Evolutionary conservation across 2,113 vertebrate species (phyloP).

Genomic region (Pao palembangensis): DNA sequence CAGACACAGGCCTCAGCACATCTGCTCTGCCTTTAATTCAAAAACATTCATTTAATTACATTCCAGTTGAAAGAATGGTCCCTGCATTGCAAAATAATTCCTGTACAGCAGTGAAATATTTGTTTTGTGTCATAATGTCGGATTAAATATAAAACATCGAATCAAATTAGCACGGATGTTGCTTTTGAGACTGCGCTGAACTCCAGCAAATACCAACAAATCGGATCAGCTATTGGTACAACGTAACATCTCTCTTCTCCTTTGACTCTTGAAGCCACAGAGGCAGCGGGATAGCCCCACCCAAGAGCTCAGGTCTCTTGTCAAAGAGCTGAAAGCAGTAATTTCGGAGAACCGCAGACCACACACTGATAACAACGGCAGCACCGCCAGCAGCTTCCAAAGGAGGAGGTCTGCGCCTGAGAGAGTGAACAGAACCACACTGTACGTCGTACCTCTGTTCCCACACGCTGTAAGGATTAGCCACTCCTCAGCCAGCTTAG

Average conservation of each 20-base stretch:
- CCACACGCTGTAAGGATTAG: conserved; percentile 45
- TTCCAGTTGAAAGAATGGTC: conserved; percentile 39
- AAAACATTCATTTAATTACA: conserved; percentile 36
- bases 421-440: conserved; percentile 24
- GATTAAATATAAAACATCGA: neutral
- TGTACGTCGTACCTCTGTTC: conserved; percentile 47
- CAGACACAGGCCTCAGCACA: conserved; percentile 41
- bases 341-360: conserved; percentile 60
- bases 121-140: conserved; percentile 1
- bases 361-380: conserved; percentile 19
- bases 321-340: conserved; percentile 65
- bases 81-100: conserved; percentile 14
- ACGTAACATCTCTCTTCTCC: neutral
- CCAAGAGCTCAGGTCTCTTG: conserved; percentile 66
- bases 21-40: conserved; percentile 45
- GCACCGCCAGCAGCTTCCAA: conserved; percentile 14
- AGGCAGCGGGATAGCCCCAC: conserved; percentile 63
- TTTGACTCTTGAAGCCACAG: conserved; percentile 37
- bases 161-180: neutral
- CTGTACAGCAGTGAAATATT: conserved; percentile 1
- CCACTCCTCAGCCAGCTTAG: conserved; percentile 24
- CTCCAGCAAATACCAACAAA: neutral
- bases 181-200: neutral
- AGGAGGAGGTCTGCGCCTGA: conserved; percentile 58
- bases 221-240: neutral